Percentiles rank a stretch among this genome's conserved stretches.
These are phyloP conservation scores for Baronia brevicornis DNA, from an alignment of 2,888 invertebrate species.

Conservation along the genomic window DNA sequence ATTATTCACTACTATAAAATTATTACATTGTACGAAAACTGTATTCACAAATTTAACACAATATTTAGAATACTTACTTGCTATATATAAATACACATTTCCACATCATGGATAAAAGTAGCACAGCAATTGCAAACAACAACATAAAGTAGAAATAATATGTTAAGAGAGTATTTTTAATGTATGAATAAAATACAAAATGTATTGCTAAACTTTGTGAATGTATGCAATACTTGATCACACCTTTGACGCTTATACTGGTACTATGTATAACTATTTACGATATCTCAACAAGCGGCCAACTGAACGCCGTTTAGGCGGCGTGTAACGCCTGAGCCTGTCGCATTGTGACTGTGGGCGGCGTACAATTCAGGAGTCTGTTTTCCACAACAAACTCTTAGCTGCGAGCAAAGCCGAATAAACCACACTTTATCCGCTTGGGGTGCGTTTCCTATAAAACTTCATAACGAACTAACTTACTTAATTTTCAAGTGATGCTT, in stretches of 20 bases:
- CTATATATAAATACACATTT: too few species aligned
- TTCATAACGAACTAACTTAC: slow-evolving; percentile 15
- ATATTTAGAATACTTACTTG: too few species aligned
- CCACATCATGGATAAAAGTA: too few species aligned
- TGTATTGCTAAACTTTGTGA: not conserved
- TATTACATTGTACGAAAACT: too few species aligned
- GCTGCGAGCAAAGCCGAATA: not conserved
- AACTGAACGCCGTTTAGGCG: slow-evolving; percentile 23
- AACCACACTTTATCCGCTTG: not conserved
- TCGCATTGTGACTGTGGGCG: slow-evolving; percentile 41
- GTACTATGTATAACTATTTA: slow-evolving; percentile 36
- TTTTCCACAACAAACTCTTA: slow-evolving; percentile 5
- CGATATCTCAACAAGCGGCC: slow-evolving; percentile 27
- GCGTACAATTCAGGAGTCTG: not conserved
- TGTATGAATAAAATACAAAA: too few species aligned
- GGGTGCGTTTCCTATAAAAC: slow-evolving; percentile 11
- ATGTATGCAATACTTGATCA: not conserved
- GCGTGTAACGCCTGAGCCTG: slow-evolving; percentile 44
- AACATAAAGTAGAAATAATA: too few species aligned
- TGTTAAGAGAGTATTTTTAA: too few species aligned
- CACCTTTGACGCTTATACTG: slow-evolving; percentile 17
- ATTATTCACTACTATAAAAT: too few species aligned
- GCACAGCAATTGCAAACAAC: too few species aligned
- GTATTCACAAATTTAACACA: too few species aligned
- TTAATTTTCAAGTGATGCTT: slow-evolving; percentile 10